phyloP scores from a whole-genome alignment of 2,113 vertebrate species.

The Rattus norvegicus region GRCr8 NC_086025.1:63217001-63217500 shows the following conservation, averaged over 20 bases:
- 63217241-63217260: not conserved
- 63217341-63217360: not conserved
- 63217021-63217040: not conserved
- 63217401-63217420: not conserved
- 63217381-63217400: not conserved
- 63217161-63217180: not conserved
- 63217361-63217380: not conserved
- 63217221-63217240: slow-evolving; percentile 25
- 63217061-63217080: not conserved
- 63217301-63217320: not conserved
- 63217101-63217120: not conserved
- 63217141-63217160: not conserved
- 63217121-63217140: not conserved
- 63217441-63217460: not conserved
- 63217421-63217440: not conserved
- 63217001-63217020: not conserved
- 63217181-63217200: not conserved
- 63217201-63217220: not conserved
- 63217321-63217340: not conserved
- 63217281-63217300: not conserved
- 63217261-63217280: too few species aligned
- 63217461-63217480: not conserved
- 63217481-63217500: not conserved
- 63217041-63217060: not conserved
- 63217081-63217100: not conserved